Base-by-base conservation (phyloP, 1,140 invertebrate species). In the Zaprionus taronus region DNA sequence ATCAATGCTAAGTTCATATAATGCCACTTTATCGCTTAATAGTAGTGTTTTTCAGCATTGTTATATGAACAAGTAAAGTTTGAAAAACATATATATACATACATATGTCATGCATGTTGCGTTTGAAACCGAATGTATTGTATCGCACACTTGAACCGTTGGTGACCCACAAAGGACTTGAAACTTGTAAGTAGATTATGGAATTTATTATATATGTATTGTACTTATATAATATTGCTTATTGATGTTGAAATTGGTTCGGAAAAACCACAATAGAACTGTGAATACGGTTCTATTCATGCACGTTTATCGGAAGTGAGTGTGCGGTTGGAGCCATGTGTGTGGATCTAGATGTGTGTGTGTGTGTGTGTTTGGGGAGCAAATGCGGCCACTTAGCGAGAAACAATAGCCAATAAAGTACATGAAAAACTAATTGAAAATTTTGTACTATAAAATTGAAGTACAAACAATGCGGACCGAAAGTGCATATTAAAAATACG, bases 331-430 rank as follows among this genome's bases (percentile, higher is more conserved):
- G 3, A n/a, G n/a, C 9, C 4, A 3, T 34, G 3, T 34, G 31
- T 9, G 31, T 31, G 31, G 6, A n/a, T 9, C 15, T 17, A 20
- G 6, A 11, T 38, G 24, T 36, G n/a, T 38, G 24, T 36, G 58
- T 28, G 51, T 31, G 28, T 31, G 51, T 58, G 24, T 65, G 51
- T 44, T 51, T 61, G 61, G 57, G 57, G 56, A 20, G 57, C 57
- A 51, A 47, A 47, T 58, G 55, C 24, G 65, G 58, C 81, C 83
- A 84, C 84, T 89, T 90, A 81, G 75, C 78, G 74, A 72, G 62
- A 84, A 90, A 89, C 85, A 89, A 90, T 89, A 81, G 84, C 84
- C 85, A 84, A 90, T 90, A 90, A 84, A 89, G 72, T 89, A 76
- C 69, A 84, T 75, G 62, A 82, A 80, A 74, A 81, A 87, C 84